Conservation (phyloP, 1,140 invertebrate species). For the Drosophila cardini region DNA sequence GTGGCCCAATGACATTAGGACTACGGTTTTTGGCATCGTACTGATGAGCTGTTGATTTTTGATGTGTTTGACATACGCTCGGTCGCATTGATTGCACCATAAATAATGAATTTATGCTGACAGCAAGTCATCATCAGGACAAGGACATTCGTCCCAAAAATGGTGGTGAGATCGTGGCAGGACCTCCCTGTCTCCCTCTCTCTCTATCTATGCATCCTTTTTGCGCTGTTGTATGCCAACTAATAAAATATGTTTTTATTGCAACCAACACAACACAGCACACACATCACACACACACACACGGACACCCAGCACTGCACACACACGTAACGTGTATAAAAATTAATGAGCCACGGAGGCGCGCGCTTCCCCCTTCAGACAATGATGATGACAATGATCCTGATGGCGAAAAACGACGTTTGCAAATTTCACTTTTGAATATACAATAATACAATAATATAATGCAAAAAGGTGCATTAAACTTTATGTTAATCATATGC, state of each 20-base stretch:
- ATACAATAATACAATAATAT: conserved; percentile 21
- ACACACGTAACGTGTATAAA: conserved; percentile 73
- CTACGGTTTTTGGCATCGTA: conserved; percentile 18
- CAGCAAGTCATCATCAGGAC: conserved; percentile 74
- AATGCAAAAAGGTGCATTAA: conserved; percentile 52
- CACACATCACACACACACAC: conserved; percentile 7
- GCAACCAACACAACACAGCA: conserved; percentile 47
- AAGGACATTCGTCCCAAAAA: conserved; percentile 34
- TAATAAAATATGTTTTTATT: conserved; percentile 84
- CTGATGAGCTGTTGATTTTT: conserved; percentile 81
- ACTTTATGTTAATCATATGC: conserved; percentile 80
- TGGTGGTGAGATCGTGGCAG: conserved; percentile 53
- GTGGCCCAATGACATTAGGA: conserved; percentile 13
- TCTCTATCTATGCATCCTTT: conserved; percentile 47
- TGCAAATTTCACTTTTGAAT: conserved; percentile 42
- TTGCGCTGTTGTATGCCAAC: conserved; percentile 60
- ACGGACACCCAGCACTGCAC: conserved; percentile 22
- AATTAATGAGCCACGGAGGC: conserved; percentile 84
- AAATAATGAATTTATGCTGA: conserved; percentile 84
- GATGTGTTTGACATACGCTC: conserved; percentile 84
- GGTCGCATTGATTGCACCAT: conserved; percentile 84
- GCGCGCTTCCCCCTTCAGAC: conserved; percentile 64
- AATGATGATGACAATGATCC: conserved; percentile 47
- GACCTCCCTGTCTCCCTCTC: conserved; percentile 2
- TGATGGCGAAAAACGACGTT: conserved; percentile 39